phyloP scores from a whole-genome alignment of 2,113 vertebrate species.

The Clupea harengus region DNA sequence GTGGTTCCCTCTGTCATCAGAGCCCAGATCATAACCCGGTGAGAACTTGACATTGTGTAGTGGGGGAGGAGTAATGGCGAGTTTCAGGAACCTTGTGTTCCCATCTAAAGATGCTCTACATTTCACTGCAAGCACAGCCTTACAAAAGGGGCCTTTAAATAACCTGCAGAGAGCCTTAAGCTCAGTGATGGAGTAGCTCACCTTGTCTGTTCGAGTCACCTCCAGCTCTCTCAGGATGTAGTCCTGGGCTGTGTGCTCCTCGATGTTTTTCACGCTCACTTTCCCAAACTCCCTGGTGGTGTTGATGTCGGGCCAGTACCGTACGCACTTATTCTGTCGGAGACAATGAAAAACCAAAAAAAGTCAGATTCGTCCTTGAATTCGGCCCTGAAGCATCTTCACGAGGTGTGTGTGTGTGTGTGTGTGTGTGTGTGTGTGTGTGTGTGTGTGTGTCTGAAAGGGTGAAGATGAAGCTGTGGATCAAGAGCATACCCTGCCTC shows the following conservation, averaged over 20 bases:
- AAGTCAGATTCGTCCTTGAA: background rate
- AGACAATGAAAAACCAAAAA: background rate
- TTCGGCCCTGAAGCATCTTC: background rate
- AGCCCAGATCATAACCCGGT: background rate
- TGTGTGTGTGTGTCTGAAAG: background rate
- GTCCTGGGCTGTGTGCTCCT: constrained; percentile 75
- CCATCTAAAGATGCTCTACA: background rate
- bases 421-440: background rate
- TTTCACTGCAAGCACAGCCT: background rate
- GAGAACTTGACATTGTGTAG: background rate
- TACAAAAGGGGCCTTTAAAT: background rate
- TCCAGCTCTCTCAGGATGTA: constrained; percentile 80
- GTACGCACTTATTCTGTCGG: constrained; percentile 84
- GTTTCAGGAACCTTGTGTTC: background rate
- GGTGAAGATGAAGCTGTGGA: background rate
- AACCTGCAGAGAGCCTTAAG: background rate
- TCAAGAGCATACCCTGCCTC: constrained; percentile 72
- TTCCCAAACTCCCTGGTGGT: constrained; percentile 71
- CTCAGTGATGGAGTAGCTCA: constrained; percentile 55
- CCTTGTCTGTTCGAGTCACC: constrained; percentile 70
- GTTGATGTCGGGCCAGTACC: constrained; percentile 79
- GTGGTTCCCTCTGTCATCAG: constrained; percentile 66
- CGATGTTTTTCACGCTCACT: constrained; percentile 69
- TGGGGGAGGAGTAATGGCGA: background rate
- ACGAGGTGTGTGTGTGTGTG: background rate